Percentiles rank a stretch among this genome's conserved stretches.
These are phyloP conservation scores for Molanna angustata DNA, from an alignment of 2,888 invertebrate genomes.

Conservation along the genomic window DNA sequence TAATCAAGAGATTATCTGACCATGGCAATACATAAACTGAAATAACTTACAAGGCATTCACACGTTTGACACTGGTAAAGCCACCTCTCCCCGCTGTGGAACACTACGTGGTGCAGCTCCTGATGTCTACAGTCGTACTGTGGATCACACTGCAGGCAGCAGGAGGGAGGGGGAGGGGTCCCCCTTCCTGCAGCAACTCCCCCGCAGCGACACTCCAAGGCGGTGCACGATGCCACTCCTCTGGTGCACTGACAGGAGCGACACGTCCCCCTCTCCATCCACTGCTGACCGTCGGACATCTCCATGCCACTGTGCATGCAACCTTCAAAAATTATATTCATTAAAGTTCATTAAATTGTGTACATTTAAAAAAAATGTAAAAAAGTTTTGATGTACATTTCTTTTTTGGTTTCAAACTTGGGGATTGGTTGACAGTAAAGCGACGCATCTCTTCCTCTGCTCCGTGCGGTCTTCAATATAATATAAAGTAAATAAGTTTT, in stretches of 20 bases:
- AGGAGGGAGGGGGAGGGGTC: conserved; percentile 56
- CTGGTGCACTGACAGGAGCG: conserved; percentile 49
- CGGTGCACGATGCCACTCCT: conserved; percentile 67
- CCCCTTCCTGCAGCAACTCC: conserved; percentile 48
- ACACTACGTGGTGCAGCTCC: conserved; percentile 70
- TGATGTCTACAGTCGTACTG: conserved; percentile 75
- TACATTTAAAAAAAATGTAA: too few relatives aligned
- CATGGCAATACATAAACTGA: background rate
- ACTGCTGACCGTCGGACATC: conserved; percentile 57
- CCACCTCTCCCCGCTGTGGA: conserved; percentile 83
- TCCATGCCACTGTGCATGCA: conserved; percentile 71
- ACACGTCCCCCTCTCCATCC: conserved; percentile 52
- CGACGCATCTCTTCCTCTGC: too few relatives aligned
- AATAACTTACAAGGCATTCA: conserved; percentile 70
- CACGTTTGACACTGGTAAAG: conserved; percentile 90
- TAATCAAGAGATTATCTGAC: too few relatives aligned
- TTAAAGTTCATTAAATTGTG: too few relatives aligned
- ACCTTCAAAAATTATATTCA: conserved; percentile 45
- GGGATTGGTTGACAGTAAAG: too few relatives aligned
- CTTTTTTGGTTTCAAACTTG: too few relatives aligned
- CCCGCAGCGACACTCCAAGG: conserved; percentile 68
- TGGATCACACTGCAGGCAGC: conserved; percentile 81
- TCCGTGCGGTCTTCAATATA: too few relatives aligned
- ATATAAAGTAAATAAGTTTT: too few relatives aligned
- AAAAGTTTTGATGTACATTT: too few relatives aligned